A percentile compares a stretch with the other conserved stretches of the same genome.
Conservation (phyloP, 2,113 vertebrate genomes). For the Cygnus buccinator region DNA sequence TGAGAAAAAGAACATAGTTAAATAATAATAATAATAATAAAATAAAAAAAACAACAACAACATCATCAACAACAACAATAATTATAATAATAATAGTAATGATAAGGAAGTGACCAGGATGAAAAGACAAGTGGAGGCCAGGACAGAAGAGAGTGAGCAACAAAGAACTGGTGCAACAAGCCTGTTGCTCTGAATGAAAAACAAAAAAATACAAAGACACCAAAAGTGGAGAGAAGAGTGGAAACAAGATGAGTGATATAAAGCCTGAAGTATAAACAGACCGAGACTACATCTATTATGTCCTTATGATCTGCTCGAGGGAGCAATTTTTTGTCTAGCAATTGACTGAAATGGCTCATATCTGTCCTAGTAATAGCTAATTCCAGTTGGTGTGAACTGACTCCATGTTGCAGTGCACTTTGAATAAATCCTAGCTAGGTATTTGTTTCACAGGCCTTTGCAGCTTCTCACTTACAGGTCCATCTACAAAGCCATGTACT, state of each 20-base stretch:
- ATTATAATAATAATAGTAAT: neutral
- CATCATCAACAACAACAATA: too few species aligned
- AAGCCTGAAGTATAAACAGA: neutral
- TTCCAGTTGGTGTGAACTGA: neutral
- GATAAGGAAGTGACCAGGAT: neutral
- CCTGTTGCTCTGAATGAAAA: neutral
- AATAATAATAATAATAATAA: too few species aligned
- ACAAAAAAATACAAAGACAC: neutral
- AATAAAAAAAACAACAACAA: neutral
- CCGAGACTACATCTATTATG: neutral
- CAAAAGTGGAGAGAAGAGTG: neutral
- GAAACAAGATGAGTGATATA: neutral
- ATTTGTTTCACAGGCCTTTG: neutral
- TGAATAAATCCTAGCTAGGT: neutral
- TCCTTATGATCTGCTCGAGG: neutral
- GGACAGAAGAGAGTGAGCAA: neutral
- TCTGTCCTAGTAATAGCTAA: neutral
- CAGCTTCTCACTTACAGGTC: neutral
- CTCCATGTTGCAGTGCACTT: neutral
- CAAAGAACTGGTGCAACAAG: neutral
- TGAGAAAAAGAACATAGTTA: neutral
- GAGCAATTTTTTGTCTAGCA: neutral
- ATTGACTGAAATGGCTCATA: neutral
- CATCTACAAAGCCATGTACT: neutral
- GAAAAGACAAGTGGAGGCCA: neutral